Evolutionary conservation across 1,140 invertebrate genomes (phyloP).

Genomic region (Andrena cerasifolii): DNA sequence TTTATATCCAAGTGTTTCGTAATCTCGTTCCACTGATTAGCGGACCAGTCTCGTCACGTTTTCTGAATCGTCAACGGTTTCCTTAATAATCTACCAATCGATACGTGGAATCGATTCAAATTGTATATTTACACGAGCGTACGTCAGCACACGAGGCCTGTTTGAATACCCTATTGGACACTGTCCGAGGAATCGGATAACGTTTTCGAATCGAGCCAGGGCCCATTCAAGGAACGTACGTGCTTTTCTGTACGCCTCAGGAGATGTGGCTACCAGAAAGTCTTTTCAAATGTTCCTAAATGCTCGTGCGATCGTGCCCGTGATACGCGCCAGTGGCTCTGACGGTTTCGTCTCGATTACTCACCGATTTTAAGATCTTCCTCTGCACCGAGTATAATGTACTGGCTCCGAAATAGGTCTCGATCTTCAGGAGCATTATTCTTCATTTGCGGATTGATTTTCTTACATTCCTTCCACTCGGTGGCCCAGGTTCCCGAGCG

Average conservation of each 20-base stretch:
- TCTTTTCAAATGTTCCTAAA: slow-evolving; percentile 49
- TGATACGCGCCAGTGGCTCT: slow-evolving; percentile 20
- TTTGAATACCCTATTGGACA: slow-evolving; percentile 34
- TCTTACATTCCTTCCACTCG: no score
- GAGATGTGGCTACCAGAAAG: neutral
- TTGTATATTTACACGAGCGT: neutral
- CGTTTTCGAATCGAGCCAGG: slow-evolving; percentile 58
- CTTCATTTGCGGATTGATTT: no score
- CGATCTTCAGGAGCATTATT: no score
- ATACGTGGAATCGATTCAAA: slow-evolving; percentile 9
- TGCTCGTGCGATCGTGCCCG: slow-evolving; percentile 10
- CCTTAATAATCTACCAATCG: neutral
- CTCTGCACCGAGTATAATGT: neutral
- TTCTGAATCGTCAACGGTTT: neutral
- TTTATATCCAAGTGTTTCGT: no score
- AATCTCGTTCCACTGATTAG: no score
- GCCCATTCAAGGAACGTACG: slow-evolving; percentile 62
- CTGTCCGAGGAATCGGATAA: slow-evolving; percentile 55
- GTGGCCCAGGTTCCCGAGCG: neutral
- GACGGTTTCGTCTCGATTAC: neutral
- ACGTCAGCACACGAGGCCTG: neutral
- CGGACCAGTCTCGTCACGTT: no score
- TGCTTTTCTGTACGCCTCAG: slow-evolving; percentile 37
- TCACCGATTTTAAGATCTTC: no score
- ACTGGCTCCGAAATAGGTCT: no score